Conservation (phyloP, 2,113 vertebrate genomes). For the Clinocottus analis region DNA sequence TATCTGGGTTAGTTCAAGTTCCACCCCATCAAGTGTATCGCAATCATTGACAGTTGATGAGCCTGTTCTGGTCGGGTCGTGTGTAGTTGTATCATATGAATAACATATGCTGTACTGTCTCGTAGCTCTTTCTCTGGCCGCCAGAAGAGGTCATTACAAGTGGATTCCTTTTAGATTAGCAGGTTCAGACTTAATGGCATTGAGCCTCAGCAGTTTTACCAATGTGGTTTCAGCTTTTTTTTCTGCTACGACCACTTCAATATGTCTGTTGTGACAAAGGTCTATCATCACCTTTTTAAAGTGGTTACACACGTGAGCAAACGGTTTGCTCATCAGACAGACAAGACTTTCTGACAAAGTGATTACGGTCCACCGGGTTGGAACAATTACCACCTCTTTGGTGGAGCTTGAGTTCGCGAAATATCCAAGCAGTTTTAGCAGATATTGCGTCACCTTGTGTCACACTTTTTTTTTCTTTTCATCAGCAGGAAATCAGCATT, state of each 20-base stretch:
- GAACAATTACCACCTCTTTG: neutral
- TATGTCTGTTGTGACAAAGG: neutral
- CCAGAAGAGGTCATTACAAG: neutral
- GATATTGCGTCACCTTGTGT: neutral
- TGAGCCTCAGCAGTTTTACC: neutral
- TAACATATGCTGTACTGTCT: neutral
- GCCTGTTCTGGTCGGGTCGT: neutral
- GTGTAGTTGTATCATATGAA: neutral
- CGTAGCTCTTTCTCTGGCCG: neutral
- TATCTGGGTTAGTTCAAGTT: constrained; percentile 28
- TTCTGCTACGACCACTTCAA: neutral
- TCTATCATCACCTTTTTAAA: neutral
- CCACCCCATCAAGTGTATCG: constrained; percentile 15
- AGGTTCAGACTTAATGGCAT: neutral
- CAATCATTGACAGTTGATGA: neutral
- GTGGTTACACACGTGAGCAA: neutral
- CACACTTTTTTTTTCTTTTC: neutral
- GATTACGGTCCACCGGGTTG: neutral
- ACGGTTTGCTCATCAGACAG: neutral
- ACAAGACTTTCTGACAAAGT: neutral
- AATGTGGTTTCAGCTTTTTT: neutral
- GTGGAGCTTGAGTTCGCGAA: neutral
- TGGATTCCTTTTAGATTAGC: neutral
- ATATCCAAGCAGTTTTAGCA: neutral
- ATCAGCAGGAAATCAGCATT: neutral